Conservation (phyloP, 2,888 invertebrate genomes). For the Aleiodes leptofemur region DNA sequence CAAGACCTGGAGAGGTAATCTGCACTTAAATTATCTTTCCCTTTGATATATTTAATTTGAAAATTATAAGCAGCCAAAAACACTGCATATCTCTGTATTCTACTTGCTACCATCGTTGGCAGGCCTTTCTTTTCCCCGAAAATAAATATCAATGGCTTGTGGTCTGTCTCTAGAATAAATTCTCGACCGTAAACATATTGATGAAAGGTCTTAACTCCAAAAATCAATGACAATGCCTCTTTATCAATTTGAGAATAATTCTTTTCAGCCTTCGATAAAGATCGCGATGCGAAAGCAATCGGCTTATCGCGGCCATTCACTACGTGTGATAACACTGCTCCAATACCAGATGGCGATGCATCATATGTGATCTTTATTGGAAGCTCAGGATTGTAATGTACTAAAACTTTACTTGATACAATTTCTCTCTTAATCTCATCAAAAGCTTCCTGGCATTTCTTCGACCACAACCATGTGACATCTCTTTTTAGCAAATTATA, state of each 20-base stretch:
- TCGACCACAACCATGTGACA: not conserved
- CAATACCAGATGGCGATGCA: slow-evolving; percentile 14
- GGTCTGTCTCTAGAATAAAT: slow-evolving; percentile 66
- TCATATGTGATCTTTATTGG: slow-evolving; percentile 24
- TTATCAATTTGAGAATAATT: not conserved
- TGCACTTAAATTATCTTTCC: slow-evolving; percentile 21
- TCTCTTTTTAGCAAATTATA: slow-evolving; percentile 16
- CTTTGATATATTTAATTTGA: slow-evolving; percentile 37
- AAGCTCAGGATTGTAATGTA: slow-evolving; percentile 12
- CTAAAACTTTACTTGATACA: slow-evolving; percentile 7
- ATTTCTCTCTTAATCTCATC: not conserved
- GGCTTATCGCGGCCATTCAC: slow-evolving; percentile 16
- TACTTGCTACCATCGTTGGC: slow-evolving; percentile 57
- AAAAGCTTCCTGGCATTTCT: not conserved
- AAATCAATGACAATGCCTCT: not conserved
- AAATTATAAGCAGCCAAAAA: slow-evolving; percentile 52
- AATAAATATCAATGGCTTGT: slow-evolving; percentile 65
- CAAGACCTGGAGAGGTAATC: slow-evolving; percentile 28
- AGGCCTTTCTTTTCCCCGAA: slow-evolving; percentile 46
- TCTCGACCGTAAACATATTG: slow-evolving; percentile 55
- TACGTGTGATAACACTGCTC: slow-evolving; percentile 32
- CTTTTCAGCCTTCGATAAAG: not conserved
- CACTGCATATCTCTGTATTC: slow-evolving; percentile 61
- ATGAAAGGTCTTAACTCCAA: slow-evolving; percentile 52
- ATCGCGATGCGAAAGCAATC: slow-evolving; percentile 18